Evolutionary conservation across 2,797 vertebrate species (phyloP).

Genomic region (Hephaestus fuliginosus): DNA sequence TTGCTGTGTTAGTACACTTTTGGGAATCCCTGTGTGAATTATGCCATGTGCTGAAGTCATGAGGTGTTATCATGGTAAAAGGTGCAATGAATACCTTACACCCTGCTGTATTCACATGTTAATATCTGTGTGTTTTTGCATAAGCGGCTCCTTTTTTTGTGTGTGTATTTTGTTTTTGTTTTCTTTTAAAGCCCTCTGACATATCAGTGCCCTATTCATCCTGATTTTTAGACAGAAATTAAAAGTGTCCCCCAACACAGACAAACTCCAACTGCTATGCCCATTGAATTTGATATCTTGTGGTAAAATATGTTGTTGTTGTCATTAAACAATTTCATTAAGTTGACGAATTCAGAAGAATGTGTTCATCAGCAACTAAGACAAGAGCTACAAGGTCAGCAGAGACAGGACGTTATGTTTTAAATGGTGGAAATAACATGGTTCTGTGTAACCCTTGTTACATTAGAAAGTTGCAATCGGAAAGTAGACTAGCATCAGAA

Average conservation of each 20-base stretch:
- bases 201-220: too few relatives aligned
- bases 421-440: neutral
- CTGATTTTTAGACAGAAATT: too few relatives aligned
- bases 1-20: neutral
- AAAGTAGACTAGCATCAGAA: too few relatives aligned
- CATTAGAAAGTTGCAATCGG: too few relatives aligned
- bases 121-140: too few relatives aligned
- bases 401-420: neutral
- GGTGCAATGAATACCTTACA: neutral
- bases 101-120: too few relatives aligned
- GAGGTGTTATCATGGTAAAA: conserved; percentile 18
- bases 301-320: neutral
- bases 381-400: neutral
- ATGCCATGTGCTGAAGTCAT: neutral
- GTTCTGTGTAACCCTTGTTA: too few relatives aligned
- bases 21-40: neutral
- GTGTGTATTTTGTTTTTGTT: too few relatives aligned
- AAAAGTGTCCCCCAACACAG: neutral
- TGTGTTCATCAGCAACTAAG: neutral
- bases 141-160: too few relatives aligned
- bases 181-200: too few relatives aligned
- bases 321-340: neutral
- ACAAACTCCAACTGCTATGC: neutral
- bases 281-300: neutral
- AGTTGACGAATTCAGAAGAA: neutral